Conservation (phyloP, 1,140 invertebrate species). For the Drosophila watanabei region DNA sequence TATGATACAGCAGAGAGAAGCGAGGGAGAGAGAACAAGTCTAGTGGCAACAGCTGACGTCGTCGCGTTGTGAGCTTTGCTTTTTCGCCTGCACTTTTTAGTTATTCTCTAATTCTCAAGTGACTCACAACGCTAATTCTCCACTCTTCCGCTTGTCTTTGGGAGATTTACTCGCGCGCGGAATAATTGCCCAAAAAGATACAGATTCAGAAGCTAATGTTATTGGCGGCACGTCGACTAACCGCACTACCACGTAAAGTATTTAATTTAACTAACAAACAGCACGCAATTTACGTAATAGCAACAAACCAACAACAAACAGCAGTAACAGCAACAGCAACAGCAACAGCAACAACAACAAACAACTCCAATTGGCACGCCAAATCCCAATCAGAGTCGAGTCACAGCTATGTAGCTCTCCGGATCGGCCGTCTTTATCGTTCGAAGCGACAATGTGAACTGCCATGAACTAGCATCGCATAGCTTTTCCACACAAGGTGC, state of each 20-base stretch:
- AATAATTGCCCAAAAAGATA: constrained; percentile 63
- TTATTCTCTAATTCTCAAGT: constrained; percentile 65
- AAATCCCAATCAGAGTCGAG: constrained; percentile 28
- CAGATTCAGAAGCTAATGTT: constrained; percentile 52
- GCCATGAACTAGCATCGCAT: constrained; percentile 71
- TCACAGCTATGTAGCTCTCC: constrained; percentile 21
- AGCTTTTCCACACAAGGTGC: constrained; percentile 72
- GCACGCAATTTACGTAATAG: constrained; percentile 66
- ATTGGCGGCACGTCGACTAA: constrained; percentile 54
- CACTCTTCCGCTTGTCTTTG: constrained; percentile 25
- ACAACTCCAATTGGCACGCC: constrained; percentile 44
- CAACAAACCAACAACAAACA: constrained; percentile 37
- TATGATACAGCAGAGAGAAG: constrained; percentile 11
- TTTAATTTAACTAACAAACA: constrained; percentile 43
- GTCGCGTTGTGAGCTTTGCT: constrained; percentile 35
- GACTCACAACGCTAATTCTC: constrained; percentile 63
- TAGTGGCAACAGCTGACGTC: constrained; percentile 64
- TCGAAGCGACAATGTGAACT: constrained; percentile 68
- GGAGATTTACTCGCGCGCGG: constrained; percentile 64
- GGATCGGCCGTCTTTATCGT: constrained; percentile 55
- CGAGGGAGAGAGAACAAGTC: constrained; percentile 28
- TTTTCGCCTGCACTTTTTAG: constrained; percentile 75
- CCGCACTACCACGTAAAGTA: constrained; percentile 70
- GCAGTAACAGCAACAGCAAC: constrained; percentile 40
- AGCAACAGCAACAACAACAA: constrained; percentile 48